Conservation (phyloP, 2,888 invertebrate species). For the Ephialtes manifestator region DNA sequence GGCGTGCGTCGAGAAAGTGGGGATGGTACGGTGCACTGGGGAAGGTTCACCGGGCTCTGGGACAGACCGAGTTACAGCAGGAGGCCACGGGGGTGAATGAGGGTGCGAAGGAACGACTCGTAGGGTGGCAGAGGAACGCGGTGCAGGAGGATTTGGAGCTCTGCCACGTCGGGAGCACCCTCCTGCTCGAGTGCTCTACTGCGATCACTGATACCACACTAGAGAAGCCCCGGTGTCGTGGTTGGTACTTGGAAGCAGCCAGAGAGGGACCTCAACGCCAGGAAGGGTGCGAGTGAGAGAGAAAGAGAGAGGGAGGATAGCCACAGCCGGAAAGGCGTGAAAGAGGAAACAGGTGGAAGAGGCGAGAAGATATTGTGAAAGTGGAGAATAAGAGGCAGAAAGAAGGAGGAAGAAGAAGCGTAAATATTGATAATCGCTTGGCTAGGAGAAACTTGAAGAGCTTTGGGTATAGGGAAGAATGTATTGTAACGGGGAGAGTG, state of each 20-base stretch:
- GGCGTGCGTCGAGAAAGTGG: slow-evolving; percentile 13
- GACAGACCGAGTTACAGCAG: slow-evolving; percentile 42
- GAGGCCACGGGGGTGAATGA: slow-evolving; percentile 43
- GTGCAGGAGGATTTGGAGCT: slow-evolving; percentile 83
- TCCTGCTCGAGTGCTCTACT: slow-evolving; percentile 84
- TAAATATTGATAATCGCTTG: slow-evolving; percentile 84
- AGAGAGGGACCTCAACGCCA: slow-evolving; percentile 69
- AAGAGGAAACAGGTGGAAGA: slow-evolving; percentile 82
- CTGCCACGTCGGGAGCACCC: slow-evolving; percentile 84
- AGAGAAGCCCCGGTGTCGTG: slow-evolving; percentile 75
- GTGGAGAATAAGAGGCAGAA: slow-evolving; percentile 56
- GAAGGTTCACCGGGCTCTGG: slow-evolving; percentile 52
- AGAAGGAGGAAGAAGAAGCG: slow-evolving; percentile 75
- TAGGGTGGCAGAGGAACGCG: slow-evolving; percentile 63
- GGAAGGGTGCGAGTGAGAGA: slow-evolving; percentile 60
- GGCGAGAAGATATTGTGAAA: slow-evolving; percentile 54
- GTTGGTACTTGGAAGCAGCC: slow-evolving; percentile 77
- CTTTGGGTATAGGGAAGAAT: neutral
- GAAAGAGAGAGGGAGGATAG: slow-evolving; percentile 54
- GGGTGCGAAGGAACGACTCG: slow-evolving; percentile 71
- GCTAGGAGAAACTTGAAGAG: slow-evolving; percentile 32
- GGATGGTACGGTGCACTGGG: slow-evolving; percentile 36
- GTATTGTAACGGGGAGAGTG: slow-evolving; percentile 6
- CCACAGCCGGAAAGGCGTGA: slow-evolving; percentile 66
- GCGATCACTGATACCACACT: slow-evolving; percentile 85